Evolutionary conservation across 2,113 vertebrate species (phyloP), one percentile per base, ranked within the genome.

Genomic region (Sialia sialis): DNA sequence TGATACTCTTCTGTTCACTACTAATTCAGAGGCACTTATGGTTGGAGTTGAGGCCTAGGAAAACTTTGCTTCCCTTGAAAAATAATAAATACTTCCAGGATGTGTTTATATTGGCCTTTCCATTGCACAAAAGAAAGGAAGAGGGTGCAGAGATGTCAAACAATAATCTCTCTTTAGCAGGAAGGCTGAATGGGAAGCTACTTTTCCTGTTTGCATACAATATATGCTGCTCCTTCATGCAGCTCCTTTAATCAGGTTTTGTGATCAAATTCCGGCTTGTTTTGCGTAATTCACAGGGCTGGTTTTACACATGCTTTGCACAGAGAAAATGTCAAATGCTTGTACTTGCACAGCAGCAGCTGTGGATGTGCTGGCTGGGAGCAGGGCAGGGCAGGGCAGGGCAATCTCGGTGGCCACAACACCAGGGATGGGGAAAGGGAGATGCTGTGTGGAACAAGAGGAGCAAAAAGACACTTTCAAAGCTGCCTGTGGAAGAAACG

Each of bases 161-260:
- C 87, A 87, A 75, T 51, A 49, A 72, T 66, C 36, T 83, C 49
- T 93, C 48, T 73, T 85, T 39, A 25, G 62, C 36, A 25, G 5
- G 48, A 90, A 87, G 67, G 44, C 46, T 87, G 91, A 91, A 72
- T 13, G 30, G 55, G 62, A 73, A 94, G 59, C 44, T 36, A 4
- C 74, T 91, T 87, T 56, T 74, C 90, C 89, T 83, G 51, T 64
- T 94, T 83, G 74, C 84, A n/a, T 80, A 46, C 78, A 90, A 52
- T 89, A 78, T 62, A 27, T 6, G 39, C 83, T 85, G 59, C 60
- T 92, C 81, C 83, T 93, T 91, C 80, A 85, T 32, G 73, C 79
- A 78, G 38, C 56, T 82, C 90, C 52, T 93, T 94, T 92, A 79
- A 89, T 94, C 89, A 70, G 36, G 27, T 39, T 89, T 66, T 25